Evolutionary conservation across 2,113 vertebrate genomes (phyloP).

Genomic region (Festucalex cinctus): DNA sequence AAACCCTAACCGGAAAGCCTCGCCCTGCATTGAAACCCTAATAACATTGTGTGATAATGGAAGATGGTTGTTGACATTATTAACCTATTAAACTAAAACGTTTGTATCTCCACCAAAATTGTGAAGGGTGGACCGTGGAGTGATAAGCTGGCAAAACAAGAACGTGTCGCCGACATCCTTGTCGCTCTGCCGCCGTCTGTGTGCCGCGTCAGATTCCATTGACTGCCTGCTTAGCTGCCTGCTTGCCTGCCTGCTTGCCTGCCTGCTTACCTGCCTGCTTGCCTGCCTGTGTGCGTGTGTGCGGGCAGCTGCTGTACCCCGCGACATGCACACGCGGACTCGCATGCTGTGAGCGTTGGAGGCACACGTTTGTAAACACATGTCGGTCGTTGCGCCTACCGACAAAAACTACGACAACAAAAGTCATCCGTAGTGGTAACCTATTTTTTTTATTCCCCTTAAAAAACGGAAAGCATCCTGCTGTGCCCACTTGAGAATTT

Average conservation of each 20-base stretch:
- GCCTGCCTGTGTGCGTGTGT: neutral
- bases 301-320: no score
- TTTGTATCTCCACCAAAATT: no score
- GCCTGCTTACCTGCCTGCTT: no score
- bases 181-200: neutral
- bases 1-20: no score
- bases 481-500: no score
- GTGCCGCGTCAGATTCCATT: neutral
- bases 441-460: no score
- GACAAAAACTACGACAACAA: neutral
- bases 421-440: neutral
- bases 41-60: neutral
- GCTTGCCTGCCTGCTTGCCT: no score
- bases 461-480: no score
- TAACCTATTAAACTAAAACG: no score
- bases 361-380: conserved; percentile 49
- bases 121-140: neutral
- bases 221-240: no score
- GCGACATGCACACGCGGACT: conserved; percentile 6
- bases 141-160: conserved; percentile 20
- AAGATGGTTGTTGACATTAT: neutral
- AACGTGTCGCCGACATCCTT: neutral
- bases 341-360: conserved; percentile 48
- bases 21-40: no score
- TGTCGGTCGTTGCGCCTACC: conserved; percentile 3